Conservation (phyloP, 2,797 vertebrate species). For the Parauchenoglanis ngamensis region DNA sequence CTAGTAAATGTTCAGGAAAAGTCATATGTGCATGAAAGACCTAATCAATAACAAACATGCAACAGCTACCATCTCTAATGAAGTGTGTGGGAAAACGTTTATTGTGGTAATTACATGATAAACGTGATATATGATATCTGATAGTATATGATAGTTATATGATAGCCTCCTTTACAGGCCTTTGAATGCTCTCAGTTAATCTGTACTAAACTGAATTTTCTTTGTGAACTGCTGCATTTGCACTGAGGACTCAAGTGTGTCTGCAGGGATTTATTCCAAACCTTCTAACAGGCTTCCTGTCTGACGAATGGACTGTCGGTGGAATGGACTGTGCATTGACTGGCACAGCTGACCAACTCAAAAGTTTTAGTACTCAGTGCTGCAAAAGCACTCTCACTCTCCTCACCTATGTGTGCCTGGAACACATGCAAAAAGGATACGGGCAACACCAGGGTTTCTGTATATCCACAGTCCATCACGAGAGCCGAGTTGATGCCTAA, state of each 20-base stretch:
- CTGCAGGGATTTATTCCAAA: neutral
- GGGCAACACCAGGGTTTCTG: conserved; percentile 92
- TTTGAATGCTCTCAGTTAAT: neutral
- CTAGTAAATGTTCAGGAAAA: conserved; percentile 75
- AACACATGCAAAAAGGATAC: conserved; percentile 81
- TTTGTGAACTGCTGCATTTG: neutral
- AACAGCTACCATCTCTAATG: neutral
- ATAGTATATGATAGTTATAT: no score
- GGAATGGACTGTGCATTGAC: no score
- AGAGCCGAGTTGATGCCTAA: conserved; percentile 96
- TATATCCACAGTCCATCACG: conserved; percentile 95
- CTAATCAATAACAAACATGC: neutral
- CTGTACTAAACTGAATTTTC: neutral
- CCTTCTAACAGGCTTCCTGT: neutral
- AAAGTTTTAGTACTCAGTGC: neutral
- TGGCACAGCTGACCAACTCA: neutral
- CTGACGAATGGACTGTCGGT: neutral
- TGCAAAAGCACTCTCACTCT: neutral
- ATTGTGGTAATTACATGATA: no score
- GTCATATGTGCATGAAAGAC: neutral
- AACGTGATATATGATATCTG: no score
- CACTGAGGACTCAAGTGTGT: neutral
- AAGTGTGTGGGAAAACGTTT: neutral
- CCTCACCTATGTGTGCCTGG: neutral
- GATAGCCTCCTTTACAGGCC: neutral